Percentiles rank a stretch among this genome's conserved stretches.
Conservation (phyloP, 2,797 vertebrate genomes). For the Cirrhinus mrigala region DNA sequence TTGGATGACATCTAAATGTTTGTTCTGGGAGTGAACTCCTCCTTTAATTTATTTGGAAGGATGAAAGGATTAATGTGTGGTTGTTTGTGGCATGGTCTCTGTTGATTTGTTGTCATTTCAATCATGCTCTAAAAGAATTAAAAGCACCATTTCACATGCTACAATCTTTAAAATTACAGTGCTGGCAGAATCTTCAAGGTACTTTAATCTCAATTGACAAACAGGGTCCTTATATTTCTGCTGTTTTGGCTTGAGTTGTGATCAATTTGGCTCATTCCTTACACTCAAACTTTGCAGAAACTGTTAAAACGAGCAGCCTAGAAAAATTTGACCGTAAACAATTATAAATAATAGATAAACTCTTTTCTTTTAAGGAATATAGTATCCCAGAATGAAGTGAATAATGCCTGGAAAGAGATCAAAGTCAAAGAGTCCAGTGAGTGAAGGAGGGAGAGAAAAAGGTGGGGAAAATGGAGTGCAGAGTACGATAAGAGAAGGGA, state of each 20-base stretch:
- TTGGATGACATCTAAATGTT: no score
- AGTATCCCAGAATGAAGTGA: slow-evolving; percentile 7
- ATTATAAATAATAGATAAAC: slow-evolving; percentile 46
- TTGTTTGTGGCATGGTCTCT: no score
- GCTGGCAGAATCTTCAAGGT: slow-evolving; percentile 32
- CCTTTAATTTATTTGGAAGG: no score
- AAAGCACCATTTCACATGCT: not conserved
- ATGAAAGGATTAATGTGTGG: no score
- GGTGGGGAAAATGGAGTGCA: slow-evolving; percentile 36
- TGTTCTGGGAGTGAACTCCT: no score
- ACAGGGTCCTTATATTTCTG: not conserved
- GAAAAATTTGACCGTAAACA: slow-evolving; percentile 12
- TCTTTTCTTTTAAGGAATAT: slow-evolving; percentile 26
- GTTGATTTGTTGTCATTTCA: no score
- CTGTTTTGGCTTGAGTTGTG: slow-evolving; percentile 14
- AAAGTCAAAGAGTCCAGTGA: slow-evolving; percentile 46
- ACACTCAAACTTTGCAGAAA: not conserved
- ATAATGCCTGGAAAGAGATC: slow-evolving; percentile 40
- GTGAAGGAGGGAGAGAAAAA: slow-evolving; percentile 27
- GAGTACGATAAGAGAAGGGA: slow-evolving; percentile 24
- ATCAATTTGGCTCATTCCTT: slow-evolving; percentile 36
- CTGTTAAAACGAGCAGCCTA: not conserved
- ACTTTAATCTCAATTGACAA: not conserved
- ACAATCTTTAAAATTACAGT: slow-evolving; percentile 14
- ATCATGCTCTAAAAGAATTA: not conserved